A percentile compares a stretch with the other conserved stretches of the same genome.
Evolutionary conservation across 2,113 vertebrate genomes (phyloP).

Genomic region (Rhadina sibilatrix): DNA sequence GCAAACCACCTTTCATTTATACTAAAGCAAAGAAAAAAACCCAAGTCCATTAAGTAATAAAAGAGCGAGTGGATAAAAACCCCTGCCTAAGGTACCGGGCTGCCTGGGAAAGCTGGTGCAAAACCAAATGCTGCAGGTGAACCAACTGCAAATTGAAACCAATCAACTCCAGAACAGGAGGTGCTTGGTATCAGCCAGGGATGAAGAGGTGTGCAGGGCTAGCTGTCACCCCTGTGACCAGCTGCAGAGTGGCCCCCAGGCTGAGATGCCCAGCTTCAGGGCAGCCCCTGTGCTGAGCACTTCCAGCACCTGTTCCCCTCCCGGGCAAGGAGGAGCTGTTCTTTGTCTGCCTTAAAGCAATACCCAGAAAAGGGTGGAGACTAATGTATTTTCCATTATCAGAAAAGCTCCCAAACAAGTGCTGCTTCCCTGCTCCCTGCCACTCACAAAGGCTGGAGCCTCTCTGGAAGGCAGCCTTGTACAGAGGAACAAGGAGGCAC

Average conservation of each 20-base stretch:
- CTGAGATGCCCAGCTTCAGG: background rate
- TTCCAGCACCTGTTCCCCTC: rapidly evolving
- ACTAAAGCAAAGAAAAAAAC: background rate
- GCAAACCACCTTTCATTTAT: background rate
- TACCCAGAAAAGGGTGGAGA: background rate
- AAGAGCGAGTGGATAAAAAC: background rate
- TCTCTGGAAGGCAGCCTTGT: background rate
- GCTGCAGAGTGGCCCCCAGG: background rate
- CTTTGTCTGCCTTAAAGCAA: background rate
- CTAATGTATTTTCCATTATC: background rate
- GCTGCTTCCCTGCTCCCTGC: background rate
- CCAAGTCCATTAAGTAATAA: background rate
- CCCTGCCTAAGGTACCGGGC: rapidly evolving
- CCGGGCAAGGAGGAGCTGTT: background rate
- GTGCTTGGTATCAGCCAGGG: background rate
- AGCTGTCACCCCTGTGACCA: rapidly evolving
- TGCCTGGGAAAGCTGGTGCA: background rate
- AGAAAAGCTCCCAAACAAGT: background rate
- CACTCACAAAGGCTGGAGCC: background rate
- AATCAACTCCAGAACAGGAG: background rate
- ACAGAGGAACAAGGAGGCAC: rapidly evolving
- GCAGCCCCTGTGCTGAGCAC: rapidly evolving
- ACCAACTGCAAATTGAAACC: background rate
- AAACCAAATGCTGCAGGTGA: background rate
- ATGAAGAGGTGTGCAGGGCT: rapidly evolving